These are phyloP conservation scores for Ceyx melanurus DNA, from an alignment of 2,113 vertebrate species.

Conservation along the genomic window DNA sequence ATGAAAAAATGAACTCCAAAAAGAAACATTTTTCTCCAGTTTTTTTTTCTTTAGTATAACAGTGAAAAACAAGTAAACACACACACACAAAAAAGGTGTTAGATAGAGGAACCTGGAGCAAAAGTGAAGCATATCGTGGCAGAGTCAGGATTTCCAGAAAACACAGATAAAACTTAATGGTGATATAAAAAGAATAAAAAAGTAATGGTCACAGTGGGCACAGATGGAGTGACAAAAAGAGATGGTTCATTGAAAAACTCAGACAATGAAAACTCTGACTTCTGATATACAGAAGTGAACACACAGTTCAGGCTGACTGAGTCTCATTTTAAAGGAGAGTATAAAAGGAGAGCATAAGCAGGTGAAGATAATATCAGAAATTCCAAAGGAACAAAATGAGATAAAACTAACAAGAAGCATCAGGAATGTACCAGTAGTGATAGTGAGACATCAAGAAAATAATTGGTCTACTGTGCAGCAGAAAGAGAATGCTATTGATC, in stretches of 20 bases:
- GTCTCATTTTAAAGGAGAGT: neutral
- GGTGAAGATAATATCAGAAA: conserved; percentile 25
- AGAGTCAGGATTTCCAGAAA: neutral
- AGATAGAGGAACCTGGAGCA: neutral
- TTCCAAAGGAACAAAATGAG: conserved; percentile 10
- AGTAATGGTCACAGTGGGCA: neutral
- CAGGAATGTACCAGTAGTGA: fast-evolving
- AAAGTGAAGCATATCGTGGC: neutral
- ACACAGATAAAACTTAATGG: neutral
- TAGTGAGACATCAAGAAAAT: neutral
- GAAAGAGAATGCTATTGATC: neutral
- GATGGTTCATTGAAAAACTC: neutral
- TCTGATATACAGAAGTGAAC: neutral
- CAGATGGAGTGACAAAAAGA: neutral
- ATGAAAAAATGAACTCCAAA: neutral
- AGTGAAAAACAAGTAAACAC: neutral
- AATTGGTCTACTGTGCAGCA: neutral
- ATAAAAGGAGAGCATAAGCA: neutral
- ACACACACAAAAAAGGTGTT: neutral
- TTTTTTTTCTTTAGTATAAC: neutral
- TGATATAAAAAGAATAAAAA: neutral
- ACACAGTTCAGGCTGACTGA: neutral
- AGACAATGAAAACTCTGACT: neutral
- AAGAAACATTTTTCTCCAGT: neutral
- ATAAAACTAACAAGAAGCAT: neutral